These are phyloP conservation scores for Lithophane semibrunnea DNA, from an alignment of 2,888 invertebrate genomes.

Conservation along the genomic window DNA sequence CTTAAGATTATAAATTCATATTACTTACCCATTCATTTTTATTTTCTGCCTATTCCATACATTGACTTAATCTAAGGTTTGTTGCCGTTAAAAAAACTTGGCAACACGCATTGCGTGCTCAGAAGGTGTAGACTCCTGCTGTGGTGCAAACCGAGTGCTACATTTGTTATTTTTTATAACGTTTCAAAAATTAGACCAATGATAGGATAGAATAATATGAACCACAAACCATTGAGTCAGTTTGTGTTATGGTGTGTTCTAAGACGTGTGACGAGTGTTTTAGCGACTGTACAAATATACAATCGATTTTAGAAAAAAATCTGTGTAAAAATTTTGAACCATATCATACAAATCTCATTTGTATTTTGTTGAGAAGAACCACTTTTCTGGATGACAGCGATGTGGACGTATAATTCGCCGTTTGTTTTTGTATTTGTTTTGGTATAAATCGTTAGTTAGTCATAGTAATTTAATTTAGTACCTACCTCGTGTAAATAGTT, in stretches of 20 bases:
- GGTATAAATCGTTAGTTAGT: no score
- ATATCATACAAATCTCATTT: no score
- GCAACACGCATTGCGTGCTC: constrained; percentile 83
- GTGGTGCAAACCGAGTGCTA: constrained; percentile 48
- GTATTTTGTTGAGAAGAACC: not conserved
- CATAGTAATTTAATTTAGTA: no score
- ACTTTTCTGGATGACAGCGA: no score
- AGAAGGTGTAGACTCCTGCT: constrained; percentile 63
- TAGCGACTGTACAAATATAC: not conserved
- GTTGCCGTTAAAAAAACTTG: constrained; percentile 74
- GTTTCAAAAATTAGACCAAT: not conserved
- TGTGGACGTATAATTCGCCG: no score
- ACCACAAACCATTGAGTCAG: not conserved
- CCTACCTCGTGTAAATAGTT: no score
- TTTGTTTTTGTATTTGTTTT: no score
- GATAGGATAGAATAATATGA: not conserved
- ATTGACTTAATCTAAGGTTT: constrained; percentile 44
- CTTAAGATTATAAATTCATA: not conserved
- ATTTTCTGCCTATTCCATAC: constrained; percentile 43
- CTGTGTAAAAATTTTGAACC: not conserved
- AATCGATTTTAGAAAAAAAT: not conserved
- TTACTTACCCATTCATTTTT: not conserved
- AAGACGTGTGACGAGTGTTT: no score
- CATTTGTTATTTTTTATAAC: constrained; percentile 52
- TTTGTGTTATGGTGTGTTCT: not conserved